Evolutionary conservation across 2,888 invertebrate genomes (phyloP), one percentile per base, ranked within the genome.

Genomic region (Gonocerus acuteangulatus): DNA sequence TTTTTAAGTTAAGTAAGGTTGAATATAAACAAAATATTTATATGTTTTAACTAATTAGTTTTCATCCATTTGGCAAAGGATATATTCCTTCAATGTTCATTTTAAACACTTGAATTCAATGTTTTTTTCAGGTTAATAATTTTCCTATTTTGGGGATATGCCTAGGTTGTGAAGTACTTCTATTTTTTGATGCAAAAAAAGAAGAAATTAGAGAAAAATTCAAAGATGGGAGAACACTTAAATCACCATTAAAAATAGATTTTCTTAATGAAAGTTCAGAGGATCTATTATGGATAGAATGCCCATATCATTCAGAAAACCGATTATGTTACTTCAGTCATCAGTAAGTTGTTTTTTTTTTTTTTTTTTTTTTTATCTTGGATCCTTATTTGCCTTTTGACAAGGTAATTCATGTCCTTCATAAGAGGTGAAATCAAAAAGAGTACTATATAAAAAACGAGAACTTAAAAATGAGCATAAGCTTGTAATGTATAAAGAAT

Each of bases 71-170:
- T n/a, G n/a, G n/a, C n/a, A n/a, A n/a, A n/a, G n/a, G n/a, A n/a
- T n/a, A n/a, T n/a, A n/a, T n/a, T n/a, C n/a, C n/a, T n/a, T n/a
- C n/a, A n/a, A n/a, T n/a, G n/a, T n/a, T n/a, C n/a, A n/a, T n/a
- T n/a, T n/a, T n/a, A n/a, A n/a, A n/a, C n/a, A n/a, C n/a, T n/a
- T n/a, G n/a, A n/a, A n/a, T n/a, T n/a, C n/a, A n/a, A n/a, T n/a
- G n/a, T 6, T 27, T 27, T 27, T 27, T 27, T 27, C 27, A 27
- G 27, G 9, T 27, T 6, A 27, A 27, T 9, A 27, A 11, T 71
- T 91, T 93, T 72, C 95, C 95, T 0, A 73, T 95, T 48, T 88
- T 89, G 80, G 94, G 91, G 0, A 92, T 87, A 1, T 95, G 95
- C 70, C 79, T 93, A 27, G 95, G 95, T 22, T 89, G 92, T 74